Base-by-base conservation (phyloP, 2,113 vertebrate species). In the Myiagra hebetior region DNA sequence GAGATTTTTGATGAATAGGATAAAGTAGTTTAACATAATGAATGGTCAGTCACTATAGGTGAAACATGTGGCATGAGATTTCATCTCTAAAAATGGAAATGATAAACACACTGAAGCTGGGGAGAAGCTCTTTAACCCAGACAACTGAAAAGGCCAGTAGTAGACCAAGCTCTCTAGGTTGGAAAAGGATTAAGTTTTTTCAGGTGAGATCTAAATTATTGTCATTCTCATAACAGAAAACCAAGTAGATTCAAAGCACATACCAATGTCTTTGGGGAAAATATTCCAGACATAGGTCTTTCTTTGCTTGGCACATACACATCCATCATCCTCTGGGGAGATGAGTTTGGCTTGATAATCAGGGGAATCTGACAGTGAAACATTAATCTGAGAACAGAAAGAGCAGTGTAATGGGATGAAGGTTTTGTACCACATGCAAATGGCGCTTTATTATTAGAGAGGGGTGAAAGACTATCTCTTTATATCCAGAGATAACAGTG, bases 241-340 rank as follows among this genome's bases (percentile, higher is more conserved):
- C 1, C 4, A 60, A 12, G 21, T 41, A 22, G 39, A 46, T 74
- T 49, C 17, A 79, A 89, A 91, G 10, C 13, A 68, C 87, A 60
- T 86, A 97, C 97, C 97, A 15, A 70, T 80, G 91, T 49, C 60
- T 73, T 67, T 56, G 20, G 97, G 81, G 5, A 68, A 91, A 80
- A 97, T 85, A 87, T 94, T 92, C 97, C 97, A 98, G 41, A 90
- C 42, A 26, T 91, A 95, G 1, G 93, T 97, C n/a, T 94, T 64
- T 28, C 92, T 97, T 74, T 97, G 28, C 52, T 73, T 96, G 73
- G 85, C 59, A 56, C 94, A 95, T 41, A 96, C 56, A 68, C 97
- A 97, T 69, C 50, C 49, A 64, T 96, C 79, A 35, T 69, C 50
- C 7, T 60, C 49, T 73, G 69, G 6, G 8, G 95, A 96, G n/a